These are phyloP conservation scores for Uropsilus gracilis DNA, from an alignment of 2,113 vertebrate genomes.

Conservation along the genomic window DNA sequence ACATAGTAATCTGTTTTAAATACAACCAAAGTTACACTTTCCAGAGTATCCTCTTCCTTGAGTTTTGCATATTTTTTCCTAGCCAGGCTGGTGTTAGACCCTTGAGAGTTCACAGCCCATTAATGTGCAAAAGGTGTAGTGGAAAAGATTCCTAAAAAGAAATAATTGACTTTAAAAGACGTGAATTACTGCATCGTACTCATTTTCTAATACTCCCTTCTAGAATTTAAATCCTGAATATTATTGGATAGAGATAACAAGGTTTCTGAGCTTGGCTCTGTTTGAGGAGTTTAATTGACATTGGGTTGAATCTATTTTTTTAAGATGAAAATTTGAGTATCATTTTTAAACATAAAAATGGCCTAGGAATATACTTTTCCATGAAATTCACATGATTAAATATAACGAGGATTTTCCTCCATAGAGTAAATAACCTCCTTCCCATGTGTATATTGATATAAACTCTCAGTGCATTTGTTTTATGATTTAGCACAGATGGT, in stretches of 20 bases:
- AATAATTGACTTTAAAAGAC: conserved; percentile 51
- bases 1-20: not conserved
- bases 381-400: conserved; percentile 84
- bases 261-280: conserved; percentile 52
- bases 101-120: conserved; percentile 56
- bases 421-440: conserved; percentile 84
- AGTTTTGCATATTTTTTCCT: conserved; percentile 20
- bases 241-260: conserved; percentile 67
- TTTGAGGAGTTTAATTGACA: conserved; percentile 78
- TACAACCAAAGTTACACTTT: not conserved
- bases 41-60: not conserved
- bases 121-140: conserved; percentile 35
- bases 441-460: conserved; percentile 84
- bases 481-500: conserved; percentile 83
- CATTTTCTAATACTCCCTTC: conserved; percentile 54
- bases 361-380: conserved; percentile 74
- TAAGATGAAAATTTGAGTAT: conserved; percentile 59
- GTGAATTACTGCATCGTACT: conserved; percentile 47
- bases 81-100: conserved; percentile 36
- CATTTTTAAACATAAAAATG: conserved; percentile 71
- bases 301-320: conserved; percentile 71
- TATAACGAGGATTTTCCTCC: conserved; percentile 81
- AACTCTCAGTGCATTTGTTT: conserved; percentile 85
- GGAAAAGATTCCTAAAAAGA: conserved; percentile 52
- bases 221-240: conserved; percentile 73